Evolutionary conservation across 2,113 vertebrate species (phyloP).

Genomic region (Sturnus vulgaris): DNA sequence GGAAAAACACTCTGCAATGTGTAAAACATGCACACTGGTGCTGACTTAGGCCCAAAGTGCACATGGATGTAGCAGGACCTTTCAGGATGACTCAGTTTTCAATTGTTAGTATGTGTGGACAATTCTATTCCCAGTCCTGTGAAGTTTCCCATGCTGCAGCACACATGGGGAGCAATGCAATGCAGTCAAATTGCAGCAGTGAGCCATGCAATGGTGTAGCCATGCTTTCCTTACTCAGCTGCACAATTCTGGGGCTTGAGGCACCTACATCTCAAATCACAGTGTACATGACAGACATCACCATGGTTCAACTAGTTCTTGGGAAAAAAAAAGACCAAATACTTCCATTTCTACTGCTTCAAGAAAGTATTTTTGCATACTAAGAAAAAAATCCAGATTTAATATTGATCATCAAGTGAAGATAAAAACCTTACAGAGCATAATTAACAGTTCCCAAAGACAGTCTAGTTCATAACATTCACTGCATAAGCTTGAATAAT

Average conservation of each 20-base stretch:
- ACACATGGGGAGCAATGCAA: not conserved
- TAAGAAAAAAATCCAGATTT: not conserved
- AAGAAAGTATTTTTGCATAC: not conserved
- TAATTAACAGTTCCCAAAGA: not conserved
- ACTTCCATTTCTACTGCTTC: not conserved
- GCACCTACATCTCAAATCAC: not conserved
- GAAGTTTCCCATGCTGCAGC: not conserved
- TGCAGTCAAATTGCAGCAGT: not conserved
- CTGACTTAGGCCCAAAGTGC: not conserved
- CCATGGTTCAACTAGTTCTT: no score
- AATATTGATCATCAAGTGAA: not conserved
- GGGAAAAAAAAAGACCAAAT: not conserved
- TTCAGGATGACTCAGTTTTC: not conserved
- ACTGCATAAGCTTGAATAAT: not conserved
- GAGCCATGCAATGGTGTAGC: not conserved
- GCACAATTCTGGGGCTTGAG: not conserved
- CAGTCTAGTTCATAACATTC: not conserved
- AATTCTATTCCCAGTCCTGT: not conserved
- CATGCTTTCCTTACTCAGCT: not conserved
- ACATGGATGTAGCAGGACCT: fast-evolving
- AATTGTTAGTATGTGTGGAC: not conserved
- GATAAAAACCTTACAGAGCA: not conserved
- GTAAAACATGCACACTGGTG: not conserved
- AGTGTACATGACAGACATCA: not conserved
- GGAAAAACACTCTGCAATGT: not conserved